Evolutionary conservation across 2,888 invertebrate genomes (phyloP).

Genomic region (Aporophyla nigra): DNA sequence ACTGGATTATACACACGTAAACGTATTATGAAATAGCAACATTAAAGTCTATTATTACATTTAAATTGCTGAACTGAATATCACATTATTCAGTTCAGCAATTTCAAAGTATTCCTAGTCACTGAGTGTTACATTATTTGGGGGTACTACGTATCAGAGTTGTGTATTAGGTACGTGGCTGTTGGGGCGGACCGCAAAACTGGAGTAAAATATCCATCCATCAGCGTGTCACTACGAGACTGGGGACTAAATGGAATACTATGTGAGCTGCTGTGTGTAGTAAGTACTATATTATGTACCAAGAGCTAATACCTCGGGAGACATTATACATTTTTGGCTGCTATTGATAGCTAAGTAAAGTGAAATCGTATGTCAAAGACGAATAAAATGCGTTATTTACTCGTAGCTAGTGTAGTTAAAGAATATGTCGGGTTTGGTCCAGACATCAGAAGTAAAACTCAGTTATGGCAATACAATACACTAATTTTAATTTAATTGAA

Average conservation of each 20-base stretch:
- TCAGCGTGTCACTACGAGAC: conserved; percentile 58
- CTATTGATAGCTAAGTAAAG: conserved; percentile 38
- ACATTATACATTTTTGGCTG: conserved; percentile 38
- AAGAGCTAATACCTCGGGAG: conserved; percentile 38
- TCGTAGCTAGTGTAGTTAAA: conserved; percentile 22
- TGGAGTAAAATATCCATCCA: conserved; percentile 62
- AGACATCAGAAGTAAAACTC: no score
- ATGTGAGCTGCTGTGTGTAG: conserved; percentile 28
- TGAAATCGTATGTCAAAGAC: conserved; percentile 42
- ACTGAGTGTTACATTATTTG: conserved; percentile 43
- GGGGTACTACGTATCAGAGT: conserved; percentile 33
- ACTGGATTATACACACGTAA: conserved; percentile 23
- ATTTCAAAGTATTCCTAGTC: no score
- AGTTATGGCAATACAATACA: no score
- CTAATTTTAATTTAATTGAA: no score
- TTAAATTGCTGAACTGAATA: conserved; percentile 48
- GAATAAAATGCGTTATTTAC: conserved; percentile 4
- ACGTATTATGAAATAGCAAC: conserved; percentile 32
- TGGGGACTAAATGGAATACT: conserved; percentile 56
- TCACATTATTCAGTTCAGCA: no score
- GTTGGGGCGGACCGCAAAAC: conserved; percentile 47
- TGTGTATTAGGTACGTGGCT: conserved; percentile 42
- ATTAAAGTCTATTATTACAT: conserved; percentile 24
- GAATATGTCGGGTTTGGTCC: no score
- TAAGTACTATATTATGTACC: conserved; percentile 34